Conservation (phyloP, 2,113 vertebrate species). For the Capreolus pygargus region DNA sequence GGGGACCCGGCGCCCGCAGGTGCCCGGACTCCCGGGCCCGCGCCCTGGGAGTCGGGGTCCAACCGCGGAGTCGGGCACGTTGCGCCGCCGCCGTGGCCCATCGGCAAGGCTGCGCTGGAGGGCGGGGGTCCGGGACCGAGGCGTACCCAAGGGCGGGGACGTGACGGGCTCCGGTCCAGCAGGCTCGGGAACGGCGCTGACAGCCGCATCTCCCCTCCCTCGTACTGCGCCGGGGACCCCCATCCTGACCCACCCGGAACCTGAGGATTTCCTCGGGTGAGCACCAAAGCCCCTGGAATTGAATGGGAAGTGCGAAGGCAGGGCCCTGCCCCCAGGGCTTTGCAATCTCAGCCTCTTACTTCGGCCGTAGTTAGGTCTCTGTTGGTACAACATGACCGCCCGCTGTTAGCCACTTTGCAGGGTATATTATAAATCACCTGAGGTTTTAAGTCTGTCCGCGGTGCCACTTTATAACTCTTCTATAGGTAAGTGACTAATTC, state of each 20-base stretch:
- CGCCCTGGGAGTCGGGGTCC: background rate
- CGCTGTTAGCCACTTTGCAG: slow-evolving; percentile 24
- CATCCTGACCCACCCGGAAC: background rate
- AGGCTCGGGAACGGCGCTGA: background rate
- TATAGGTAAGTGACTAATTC: slow-evolving; percentile 59
- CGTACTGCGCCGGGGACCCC: background rate
- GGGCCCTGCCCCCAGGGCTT: slow-evolving; percentile 48
- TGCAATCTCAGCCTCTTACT: slow-evolving; percentile 44
- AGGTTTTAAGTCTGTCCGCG: slow-evolving; percentile 17
- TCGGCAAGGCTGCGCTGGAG: background rate
- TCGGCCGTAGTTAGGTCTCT: background rate
- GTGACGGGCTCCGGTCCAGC: background rate
- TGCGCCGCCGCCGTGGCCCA: background rate
- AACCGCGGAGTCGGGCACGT: background rate
- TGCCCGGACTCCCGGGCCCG: slow-evolving; percentile 13
- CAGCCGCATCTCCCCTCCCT: background rate
- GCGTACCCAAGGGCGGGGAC: background rate
- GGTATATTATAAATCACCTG: slow-evolving; percentile 2
- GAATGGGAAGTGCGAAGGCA: slow-evolving; percentile 28
- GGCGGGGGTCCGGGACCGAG: background rate
- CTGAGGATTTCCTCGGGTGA: background rate
- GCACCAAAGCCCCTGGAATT: background rate
- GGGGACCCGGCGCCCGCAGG: slow-evolving; percentile 16
- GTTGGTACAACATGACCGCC: background rate
- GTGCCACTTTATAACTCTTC: slow-evolving; percentile 39